Conservation (phyloP, 2,797 vertebrate species). For the Paguma larvata region DNA sequence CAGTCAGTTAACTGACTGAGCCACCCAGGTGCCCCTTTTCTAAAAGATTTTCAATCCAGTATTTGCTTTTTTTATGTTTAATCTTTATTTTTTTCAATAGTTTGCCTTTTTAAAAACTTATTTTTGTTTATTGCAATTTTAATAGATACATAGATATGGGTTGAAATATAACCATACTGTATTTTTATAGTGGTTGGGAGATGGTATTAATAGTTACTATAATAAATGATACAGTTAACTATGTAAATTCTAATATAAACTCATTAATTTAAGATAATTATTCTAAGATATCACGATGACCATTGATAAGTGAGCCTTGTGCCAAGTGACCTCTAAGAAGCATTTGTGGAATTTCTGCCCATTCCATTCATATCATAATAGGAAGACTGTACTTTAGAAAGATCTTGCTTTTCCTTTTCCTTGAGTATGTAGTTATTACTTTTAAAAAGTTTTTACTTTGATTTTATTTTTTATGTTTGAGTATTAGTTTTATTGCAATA, state of each 20-base stretch:
- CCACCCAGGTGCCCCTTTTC: no score
- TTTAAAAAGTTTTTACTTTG: slow-evolving; percentile 52
- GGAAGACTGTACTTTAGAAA: slow-evolving; percentile 3
- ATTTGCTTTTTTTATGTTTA: neutral
- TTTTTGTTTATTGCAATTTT: slow-evolving; percentile 29
- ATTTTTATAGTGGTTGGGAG: slow-evolving; percentile 48
- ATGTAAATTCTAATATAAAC: slow-evolving; percentile 31
- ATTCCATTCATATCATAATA: neutral
- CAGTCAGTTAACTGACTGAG: no score
- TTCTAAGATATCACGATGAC: slow-evolving; percentile 15
- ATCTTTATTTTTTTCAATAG: slow-evolving; percentile 57
- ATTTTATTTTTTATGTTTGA: slow-evolving; percentile 30
- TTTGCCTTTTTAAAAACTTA: slow-evolving; percentile 39
- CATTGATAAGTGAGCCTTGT: slow-evolving; percentile 2
- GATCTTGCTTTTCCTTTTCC: slow-evolving; percentile 9
- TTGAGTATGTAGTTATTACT: slow-evolving; percentile 14
- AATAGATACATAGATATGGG: neutral
- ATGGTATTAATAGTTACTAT: slow-evolving; percentile 30
- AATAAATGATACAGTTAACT: slow-evolving; percentile 30
- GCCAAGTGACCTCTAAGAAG: slow-evolving; percentile 22
- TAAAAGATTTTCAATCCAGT: no score
- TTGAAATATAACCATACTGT: neutral
- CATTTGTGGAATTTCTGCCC: slow-evolving; percentile 1
- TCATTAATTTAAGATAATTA: slow-evolving; percentile 45
- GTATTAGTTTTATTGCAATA: slow-evolving; percentile 16